A percentile compares a stretch with the other conserved stretches of the same genome.
phyloP scores from a whole-genome alignment of 2,113 vertebrate genomes.

The Actenoides hombroni region DNA sequence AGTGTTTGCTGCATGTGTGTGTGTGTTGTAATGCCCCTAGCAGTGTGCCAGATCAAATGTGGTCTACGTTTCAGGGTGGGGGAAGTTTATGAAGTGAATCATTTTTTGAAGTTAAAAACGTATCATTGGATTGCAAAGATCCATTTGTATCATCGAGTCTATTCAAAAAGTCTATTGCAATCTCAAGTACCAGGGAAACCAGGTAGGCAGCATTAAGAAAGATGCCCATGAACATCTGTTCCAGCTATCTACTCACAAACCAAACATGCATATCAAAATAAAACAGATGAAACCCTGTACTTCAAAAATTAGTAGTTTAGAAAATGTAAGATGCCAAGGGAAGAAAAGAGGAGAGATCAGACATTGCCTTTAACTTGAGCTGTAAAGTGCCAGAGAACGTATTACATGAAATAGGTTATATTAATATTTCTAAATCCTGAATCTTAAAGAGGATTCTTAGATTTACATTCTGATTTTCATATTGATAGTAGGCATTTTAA shows the following conservation, averaged over 20 bases:
- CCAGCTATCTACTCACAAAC: background rate
- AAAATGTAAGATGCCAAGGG: background rate
- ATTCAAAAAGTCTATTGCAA: background rate
- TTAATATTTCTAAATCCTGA: background rate
- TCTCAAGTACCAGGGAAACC: background rate
- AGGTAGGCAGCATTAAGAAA: rapidly evolving
- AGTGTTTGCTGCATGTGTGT: background rate
- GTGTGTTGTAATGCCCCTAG: background rate
- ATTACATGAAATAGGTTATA: background rate
- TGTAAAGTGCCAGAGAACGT: background rate
- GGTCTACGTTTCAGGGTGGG: rapidly evolving
- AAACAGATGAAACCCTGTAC: background rate
- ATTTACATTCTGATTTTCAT: background rate
- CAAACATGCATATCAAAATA: background rate
- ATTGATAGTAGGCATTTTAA: background rate
- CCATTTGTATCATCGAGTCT: rapidly evolving
- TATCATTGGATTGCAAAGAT: background rate
- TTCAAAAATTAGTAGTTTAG: background rate
- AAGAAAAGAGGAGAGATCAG: background rate
- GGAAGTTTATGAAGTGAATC: background rate
- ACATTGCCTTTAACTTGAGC: background rate
- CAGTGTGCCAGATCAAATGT: background rate
- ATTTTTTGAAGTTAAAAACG: background rate
- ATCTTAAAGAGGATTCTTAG: background rate
- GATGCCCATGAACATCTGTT: background rate